Conservation (phyloP, 1,140 invertebrate genomes). For the Nilaparvata lugens region DNA sequence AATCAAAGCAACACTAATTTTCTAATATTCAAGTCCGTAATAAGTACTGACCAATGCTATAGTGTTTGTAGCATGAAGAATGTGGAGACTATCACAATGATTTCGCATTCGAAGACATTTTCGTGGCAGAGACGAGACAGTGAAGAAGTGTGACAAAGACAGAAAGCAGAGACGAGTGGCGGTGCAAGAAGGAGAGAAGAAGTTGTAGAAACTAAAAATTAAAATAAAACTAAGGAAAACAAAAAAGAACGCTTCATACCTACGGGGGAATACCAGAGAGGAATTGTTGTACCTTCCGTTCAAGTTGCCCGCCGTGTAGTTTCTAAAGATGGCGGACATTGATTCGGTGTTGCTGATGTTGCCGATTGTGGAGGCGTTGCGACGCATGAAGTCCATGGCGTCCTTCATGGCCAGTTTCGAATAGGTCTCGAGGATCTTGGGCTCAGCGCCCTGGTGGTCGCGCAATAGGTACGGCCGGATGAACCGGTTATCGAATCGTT, state of each 20-base stretch:
- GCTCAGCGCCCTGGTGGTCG: conserved; percentile 76
- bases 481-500: conserved; percentile 88
- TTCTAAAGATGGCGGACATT: conserved; percentile 81
- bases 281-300: conserved; percentile 58
- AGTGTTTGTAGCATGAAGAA: too few species aligned
- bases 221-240: conserved; percentile 1
- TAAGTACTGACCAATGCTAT: too few species aligned
- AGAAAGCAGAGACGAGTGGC: neutral
- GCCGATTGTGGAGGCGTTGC: conserved; percentile 72
- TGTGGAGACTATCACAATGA: too few species aligned
- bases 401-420: conserved; percentile 89
- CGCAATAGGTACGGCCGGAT: conserved; percentile 79
- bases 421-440: conserved; percentile 90
- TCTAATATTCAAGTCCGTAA: neutral
- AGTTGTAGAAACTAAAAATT: neutral
- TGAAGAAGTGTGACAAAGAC: neutral
- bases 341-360: conserved; percentile 77
- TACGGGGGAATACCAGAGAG: neutral
- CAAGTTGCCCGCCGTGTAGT: conserved; percentile 71
- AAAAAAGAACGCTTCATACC: conserved; percentile 5
- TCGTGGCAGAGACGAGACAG: neutral
- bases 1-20: neutral
- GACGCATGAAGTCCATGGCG: conserved; percentile 81
- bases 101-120: too few species aligned
- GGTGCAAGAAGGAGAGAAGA: too few species aligned